Evolutionary conservation across 2,888 invertebrate species (phyloP).

Genomic region (Isoperla grammatica): DNA sequence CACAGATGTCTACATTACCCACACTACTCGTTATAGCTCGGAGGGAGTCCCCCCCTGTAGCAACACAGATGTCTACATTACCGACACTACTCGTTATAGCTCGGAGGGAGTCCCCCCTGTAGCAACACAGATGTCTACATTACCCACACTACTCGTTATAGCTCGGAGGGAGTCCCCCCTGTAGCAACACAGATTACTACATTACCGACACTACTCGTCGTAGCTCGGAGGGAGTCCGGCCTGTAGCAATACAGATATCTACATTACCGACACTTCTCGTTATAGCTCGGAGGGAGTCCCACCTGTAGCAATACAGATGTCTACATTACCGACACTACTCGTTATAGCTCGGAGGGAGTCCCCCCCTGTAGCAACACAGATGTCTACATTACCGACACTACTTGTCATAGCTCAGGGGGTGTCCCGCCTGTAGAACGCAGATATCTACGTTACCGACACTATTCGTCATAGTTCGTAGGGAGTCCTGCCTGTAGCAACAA

Average conservation of each 20-base stretch:
- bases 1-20: no score
- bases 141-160: slow-evolving; percentile 45
- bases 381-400: slow-evolving; percentile 28
- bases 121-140: slow-evolving; percentile 8
- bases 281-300: slow-evolving; percentile 43
- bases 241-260: no score
- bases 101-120: slow-evolving; percentile 42
- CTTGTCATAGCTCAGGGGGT: slow-evolving; percentile 44
- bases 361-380: slow-evolving; percentile 38
- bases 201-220: no score
- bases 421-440: slow-evolving; percentile 38
- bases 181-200: no score
- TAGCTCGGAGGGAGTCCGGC: no score
- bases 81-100: slow-evolving; percentile 44
- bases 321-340: no score
- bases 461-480: slow-evolving; percentile 44
- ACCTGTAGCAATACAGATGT: slow-evolving; percentile 34
- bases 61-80: slow-evolving; percentile 8
- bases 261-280: no score
- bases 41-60: slow-evolving; percentile 42
- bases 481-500: slow-evolving; percentile 39
- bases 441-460: slow-evolving; percentile 19
- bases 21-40: slow-evolving; percentile 44
- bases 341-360: slow-evolving; percentile 43
- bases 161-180: no score